Evolutionary conservation across 2,888 invertebrate genomes (phyloP), one percentile per base, ranked within the genome.

Genomic region (Onthophagus sagittarius): DNA sequence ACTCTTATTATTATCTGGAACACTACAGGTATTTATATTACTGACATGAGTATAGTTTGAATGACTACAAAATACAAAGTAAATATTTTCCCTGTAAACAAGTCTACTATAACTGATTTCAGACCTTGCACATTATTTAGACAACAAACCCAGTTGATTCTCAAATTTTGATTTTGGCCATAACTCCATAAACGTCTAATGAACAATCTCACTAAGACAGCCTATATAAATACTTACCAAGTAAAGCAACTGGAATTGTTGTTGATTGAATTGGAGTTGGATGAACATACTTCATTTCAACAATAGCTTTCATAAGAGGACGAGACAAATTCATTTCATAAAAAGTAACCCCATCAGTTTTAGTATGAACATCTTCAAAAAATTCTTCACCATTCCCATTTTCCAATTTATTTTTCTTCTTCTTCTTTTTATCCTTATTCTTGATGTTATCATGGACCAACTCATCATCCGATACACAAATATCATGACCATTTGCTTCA

Each of bases 231-330:
- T n/a, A 71, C 74, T 78, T 81, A 88, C 90, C 92, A 78, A 95
- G 87, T 73, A 99, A 86, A 2, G 97, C 98, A 7, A 98, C 90
- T 0, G 99, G 99, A 83, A 99, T 95, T 0, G 98, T 96, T 0
- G 97, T 93, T 0, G 96, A 91, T 85, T 99, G 99, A 81, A 99
- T 98, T 0, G 98, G 98, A 0, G 99, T 99, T 0, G 99, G 99
- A 82, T 95, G 94, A 3, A 94, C 91, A 85, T 94, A 99, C 79
- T 95, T 96, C 85, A 98, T 89, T 0, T 92, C 89, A 0, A 93
- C 92, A 63, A 99, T 93, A 0, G 98, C 95, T 84, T 98, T 97
- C 82, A 99, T 88, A 33, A 99, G 86, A 0, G 98, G 98, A 74
- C 98, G 88, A 0, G 98, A 98, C 23, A 99, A 87, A 85, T 98